Evolutionary conservation across 2,888 invertebrate species (phyloP), one percentile per base, ranked within the genome.

Genomic region (Phorcus lineatus): DNA sequence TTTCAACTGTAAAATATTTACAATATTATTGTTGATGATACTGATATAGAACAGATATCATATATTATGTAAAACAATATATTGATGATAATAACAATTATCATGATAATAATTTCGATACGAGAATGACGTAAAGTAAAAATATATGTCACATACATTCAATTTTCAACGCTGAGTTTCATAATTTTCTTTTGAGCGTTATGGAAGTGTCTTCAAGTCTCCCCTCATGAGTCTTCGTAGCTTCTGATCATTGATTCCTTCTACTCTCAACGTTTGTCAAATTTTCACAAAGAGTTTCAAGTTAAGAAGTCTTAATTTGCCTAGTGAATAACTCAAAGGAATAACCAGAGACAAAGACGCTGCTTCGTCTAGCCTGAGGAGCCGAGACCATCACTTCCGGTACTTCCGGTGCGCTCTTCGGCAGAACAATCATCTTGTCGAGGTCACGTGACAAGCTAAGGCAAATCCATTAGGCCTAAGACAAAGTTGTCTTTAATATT

Each of bases 401-500:
- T 70, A 70, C 70, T 70, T 70, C 70, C 70, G 70, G 70, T 70
- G 19, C 70, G 28, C 70, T 70, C 31, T 36, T 19, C 19, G 36
- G 70, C 19, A 70, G 70, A 70, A 70, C 70, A 70, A 70, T 70
- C 70, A 70, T 19, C 19, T 36, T 70, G 70, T 70, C 70, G 16
- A 36, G 19, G 36, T 70, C 70, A 70, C 70, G 70, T 70, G 70
- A 70, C 70, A 36, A 17, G 70, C 28, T 31, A 36, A 36, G 40
- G 47, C 47, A 47, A 47, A 47, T 19, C 70, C 70, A 70, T 70
- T 70, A 70, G 70, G 28, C 70, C 36, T 70, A 70, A 70, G 70
- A 70, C 70, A 70, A 70, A 70, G 70, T 70, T 31, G 70, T 70
- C 70, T 70, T 70, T 70, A 70, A 70, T 70, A 36, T 70, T 70